Conservation (phyloP, 2,888 invertebrate species). For the Morpho helenor region DNA sequence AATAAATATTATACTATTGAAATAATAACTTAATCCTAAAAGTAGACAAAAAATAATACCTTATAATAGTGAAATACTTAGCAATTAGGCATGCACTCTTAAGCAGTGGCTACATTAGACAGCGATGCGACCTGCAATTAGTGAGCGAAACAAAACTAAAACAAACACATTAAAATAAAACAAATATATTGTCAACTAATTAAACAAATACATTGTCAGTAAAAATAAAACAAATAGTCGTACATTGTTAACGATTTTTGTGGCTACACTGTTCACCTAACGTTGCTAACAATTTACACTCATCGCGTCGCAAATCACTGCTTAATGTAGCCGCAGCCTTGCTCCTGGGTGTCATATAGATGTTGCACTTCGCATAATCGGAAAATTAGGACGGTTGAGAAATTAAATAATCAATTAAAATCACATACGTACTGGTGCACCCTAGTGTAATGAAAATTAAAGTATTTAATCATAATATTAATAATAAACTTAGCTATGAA, state of each 20-base stretch:
- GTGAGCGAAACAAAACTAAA: too few species aligned
- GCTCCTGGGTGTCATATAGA: conserved; percentile 28
- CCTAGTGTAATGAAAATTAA: conserved; percentile 33
- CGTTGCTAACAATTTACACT: too few species aligned
- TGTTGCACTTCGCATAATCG: conserved; percentile 27
- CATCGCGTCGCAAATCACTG: too few species aligned
- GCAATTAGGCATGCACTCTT: conserved; percentile 33
- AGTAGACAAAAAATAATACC: conserved; percentile 30
- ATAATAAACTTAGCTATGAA: conserved; percentile 16
- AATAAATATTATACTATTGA: conserved; percentile 27
- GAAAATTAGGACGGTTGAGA: conserved; percentile 12
- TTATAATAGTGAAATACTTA: conserved; percentile 59
- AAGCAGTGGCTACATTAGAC: too few species aligned
- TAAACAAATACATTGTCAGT: too few species aligned
- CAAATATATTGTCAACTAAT: too few species aligned
- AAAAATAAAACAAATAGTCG: too few species aligned
- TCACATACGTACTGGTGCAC: conserved; percentile 40
- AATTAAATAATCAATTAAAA: conserved; percentile 14
- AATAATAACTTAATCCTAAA: conserved; percentile 26
- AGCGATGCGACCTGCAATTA: too few species aligned
- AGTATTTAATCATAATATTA: conserved; percentile 22
- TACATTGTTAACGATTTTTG: too few species aligned
- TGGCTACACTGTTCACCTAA: too few species aligned
- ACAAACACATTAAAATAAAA: too few species aligned
- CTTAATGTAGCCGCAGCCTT: not conserved